A percentile compares a stretch with the other conserved stretches of the same genome.
Evolutionary conservation across 1,140 invertebrate species (phyloP).

Genomic region (Caenorhabditis remanei): DNA sequence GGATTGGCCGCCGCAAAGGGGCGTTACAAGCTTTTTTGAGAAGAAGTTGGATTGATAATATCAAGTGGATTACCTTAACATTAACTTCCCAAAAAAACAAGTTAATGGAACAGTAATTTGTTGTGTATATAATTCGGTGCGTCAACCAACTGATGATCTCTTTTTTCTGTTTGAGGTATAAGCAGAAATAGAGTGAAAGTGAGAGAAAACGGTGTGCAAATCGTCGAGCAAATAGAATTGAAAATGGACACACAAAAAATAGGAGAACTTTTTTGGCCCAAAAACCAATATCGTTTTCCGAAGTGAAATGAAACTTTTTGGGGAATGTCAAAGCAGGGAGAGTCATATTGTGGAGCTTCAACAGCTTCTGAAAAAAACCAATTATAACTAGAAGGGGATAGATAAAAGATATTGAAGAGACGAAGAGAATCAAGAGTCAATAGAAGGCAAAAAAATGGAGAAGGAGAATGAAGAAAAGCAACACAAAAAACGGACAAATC

Average conservation of each 20-base stretch:
- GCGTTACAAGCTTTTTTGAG: too few relatives aligned
- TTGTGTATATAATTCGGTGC: neutral
- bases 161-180: too few relatives aligned
- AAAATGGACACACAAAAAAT: slow-evolving; percentile 32
- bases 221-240: slow-evolving; percentile 43
- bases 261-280: neutral
- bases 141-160: neutral
- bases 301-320: neutral
- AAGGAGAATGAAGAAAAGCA: neutral
- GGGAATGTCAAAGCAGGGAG: slow-evolving; percentile 1
- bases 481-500: slow-evolving; percentile 49
- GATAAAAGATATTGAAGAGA: slow-evolving; percentile 41
- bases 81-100: too few relatives aligned
- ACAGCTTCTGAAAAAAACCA: slow-evolving; percentile 38
- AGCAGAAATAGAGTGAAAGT: neutral
- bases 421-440: slow-evolving; percentile 1
- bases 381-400: slow-evolving; percentile 18
- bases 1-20: too few relatives aligned
- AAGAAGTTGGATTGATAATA: too few relatives aligned
- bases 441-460: neutral
- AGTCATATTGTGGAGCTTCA: neutral
- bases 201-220: slow-evolving; percentile 52
- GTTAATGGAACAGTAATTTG: neutral
- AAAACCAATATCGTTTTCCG: slow-evolving; percentile 44
- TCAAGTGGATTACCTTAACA: too few relatives aligned